phyloP scores from a whole-genome alignment of 2,113 vertebrate species.

The Equus przewalskii region DNA sequence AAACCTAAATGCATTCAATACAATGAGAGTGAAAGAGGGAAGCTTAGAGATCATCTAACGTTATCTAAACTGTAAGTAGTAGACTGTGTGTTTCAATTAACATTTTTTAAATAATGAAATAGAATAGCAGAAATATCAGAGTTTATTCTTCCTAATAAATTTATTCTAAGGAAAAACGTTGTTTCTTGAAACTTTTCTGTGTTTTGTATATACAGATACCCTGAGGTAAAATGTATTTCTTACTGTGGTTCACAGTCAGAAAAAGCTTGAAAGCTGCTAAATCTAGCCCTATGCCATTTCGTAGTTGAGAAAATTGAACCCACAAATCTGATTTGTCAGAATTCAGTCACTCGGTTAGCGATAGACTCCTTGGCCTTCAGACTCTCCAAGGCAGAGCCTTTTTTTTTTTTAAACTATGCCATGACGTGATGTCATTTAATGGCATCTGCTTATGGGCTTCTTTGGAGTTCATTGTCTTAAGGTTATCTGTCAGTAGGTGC shows the following conservation, averaged over 20 bases:
- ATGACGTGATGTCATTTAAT: slow-evolving; percentile 27
- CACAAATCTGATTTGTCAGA: not conserved
- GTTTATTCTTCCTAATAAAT: not conserved
- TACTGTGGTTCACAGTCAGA: not conserved
- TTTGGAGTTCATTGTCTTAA: slow-evolving; percentile 8
- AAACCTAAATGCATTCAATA: slow-evolving; percentile 7
- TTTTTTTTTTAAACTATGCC: not conserved
- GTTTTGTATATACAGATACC: not conserved
- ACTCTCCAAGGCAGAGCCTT: not conserved
- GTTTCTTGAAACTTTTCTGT: not conserved
- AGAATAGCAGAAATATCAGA: not conserved
- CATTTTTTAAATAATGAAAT: slow-evolving; percentile 28
- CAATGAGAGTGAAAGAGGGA: slow-evolving; percentile 36
- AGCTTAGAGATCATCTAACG: not conserved
- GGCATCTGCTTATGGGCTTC: not conserved
- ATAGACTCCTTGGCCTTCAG: slow-evolving; percentile 13
- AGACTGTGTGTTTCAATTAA: not conserved
- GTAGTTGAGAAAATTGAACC: not conserved
- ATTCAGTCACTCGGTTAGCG: not conserved
- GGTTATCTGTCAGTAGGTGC: not conserved
- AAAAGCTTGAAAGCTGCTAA: not conserved
- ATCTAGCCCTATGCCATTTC: not conserved
- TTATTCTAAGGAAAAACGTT: not conserved
- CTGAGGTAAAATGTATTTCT: not conserved
- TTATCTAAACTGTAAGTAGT: slow-evolving; percentile 23